phyloP scores from a whole-genome alignment of 2,888 invertebrate species.

The Acanthoscelides obtectus region DNA sequence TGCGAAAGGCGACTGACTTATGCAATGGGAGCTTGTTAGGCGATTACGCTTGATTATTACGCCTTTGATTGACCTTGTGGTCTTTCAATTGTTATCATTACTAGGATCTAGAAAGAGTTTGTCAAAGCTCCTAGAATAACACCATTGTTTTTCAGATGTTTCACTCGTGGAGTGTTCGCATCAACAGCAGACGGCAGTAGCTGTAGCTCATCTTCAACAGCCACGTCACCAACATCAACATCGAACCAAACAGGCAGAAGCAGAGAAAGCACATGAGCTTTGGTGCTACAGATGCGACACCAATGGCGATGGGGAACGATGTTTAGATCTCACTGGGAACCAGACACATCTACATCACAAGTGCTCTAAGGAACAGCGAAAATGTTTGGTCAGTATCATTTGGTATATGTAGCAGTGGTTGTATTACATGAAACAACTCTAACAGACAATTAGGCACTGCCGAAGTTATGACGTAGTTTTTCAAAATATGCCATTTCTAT shows the following conservation, averaged over 20 bases:
- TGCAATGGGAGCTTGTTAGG: too few species aligned
- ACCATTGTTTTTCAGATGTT: background rate
- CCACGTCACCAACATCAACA: conserved; percentile 44
- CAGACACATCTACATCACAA: conserved; percentile 60
- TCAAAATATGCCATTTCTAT: too few species aligned
- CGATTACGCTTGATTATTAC: too few species aligned
- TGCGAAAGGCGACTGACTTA: too few species aligned
- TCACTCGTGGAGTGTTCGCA: background rate
- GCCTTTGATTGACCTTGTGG: too few species aligned
- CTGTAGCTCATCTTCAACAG: background rate
- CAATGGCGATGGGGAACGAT: conserved; percentile 67
- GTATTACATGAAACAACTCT: too few species aligned
- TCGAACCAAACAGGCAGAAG: conserved; percentile 69
- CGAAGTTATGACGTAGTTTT: too few species aligned
- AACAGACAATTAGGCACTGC: too few species aligned
- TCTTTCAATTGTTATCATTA: too few species aligned
- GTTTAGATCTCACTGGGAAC: conserved; percentile 61
- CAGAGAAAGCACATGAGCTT: conserved; percentile 71
- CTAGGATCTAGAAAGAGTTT: too few species aligned
- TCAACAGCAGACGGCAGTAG: background rate
- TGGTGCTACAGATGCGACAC: conserved; percentile 81
- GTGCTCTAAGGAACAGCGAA: conserved; percentile 70
- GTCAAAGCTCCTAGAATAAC: background rate
- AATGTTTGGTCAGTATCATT: conserved; percentile 64
- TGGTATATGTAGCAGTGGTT: too few species aligned